These are phyloP conservation scores for Phania funesta DNA, from an alignment of 2,888 invertebrate genomes.

Conservation along the genomic window DNA sequence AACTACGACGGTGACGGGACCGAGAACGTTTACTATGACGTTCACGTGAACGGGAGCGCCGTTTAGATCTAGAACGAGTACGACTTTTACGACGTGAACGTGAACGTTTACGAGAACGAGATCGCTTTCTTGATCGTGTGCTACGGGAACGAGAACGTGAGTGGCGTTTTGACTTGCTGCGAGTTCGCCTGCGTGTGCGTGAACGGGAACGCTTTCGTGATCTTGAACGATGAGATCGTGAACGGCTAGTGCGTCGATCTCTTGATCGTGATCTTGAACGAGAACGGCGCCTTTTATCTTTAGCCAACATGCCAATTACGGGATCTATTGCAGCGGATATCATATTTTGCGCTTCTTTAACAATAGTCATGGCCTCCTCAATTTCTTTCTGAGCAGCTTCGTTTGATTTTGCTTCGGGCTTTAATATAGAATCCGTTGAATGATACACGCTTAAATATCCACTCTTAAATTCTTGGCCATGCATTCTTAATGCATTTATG, in stretches of 20 bases:
- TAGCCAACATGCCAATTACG: slow-evolving; percentile 91
- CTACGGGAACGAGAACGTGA: slow-evolving; percentile 84
- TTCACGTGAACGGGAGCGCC: slow-evolving; percentile 75
- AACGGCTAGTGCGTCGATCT: slow-evolving; percentile 85
- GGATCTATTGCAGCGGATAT: slow-evolving; percentile 97
- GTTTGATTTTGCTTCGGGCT: slow-evolving; percentile 96
- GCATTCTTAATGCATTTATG: slow-evolving; percentile 91
- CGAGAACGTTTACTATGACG: slow-evolving; percentile 72
- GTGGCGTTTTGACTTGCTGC: slow-evolving; percentile 75
- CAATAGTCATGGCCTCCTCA: slow-evolving; percentile 97
- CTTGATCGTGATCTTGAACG: slow-evolving; percentile 81
- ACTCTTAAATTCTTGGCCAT: slow-evolving; percentile 89
- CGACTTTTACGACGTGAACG: slow-evolving; percentile 81
- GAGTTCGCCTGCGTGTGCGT: slow-evolving; percentile 80
- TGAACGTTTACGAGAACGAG: slow-evolving; percentile 80
- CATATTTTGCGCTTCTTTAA: slow-evolving; percentile 96
- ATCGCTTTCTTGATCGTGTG: slow-evolving; percentile 81
- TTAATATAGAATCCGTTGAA: slow-evolving; percentile 93
- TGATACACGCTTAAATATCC: slow-evolving; percentile 88
- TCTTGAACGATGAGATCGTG: slow-evolving; percentile 83
- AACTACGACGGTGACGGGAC: slow-evolving; percentile 77
- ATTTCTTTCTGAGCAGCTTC: slow-evolving; percentile 97
- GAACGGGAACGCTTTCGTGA: slow-evolving; percentile 84
- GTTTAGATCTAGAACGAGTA: slow-evolving; percentile 77
- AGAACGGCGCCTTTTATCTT: slow-evolving; percentile 87